These are phyloP conservation scores for Taurulus bubalis DNA, from an alignment of 2,113 vertebrate genomes.

Conservation along the genomic window DNA sequence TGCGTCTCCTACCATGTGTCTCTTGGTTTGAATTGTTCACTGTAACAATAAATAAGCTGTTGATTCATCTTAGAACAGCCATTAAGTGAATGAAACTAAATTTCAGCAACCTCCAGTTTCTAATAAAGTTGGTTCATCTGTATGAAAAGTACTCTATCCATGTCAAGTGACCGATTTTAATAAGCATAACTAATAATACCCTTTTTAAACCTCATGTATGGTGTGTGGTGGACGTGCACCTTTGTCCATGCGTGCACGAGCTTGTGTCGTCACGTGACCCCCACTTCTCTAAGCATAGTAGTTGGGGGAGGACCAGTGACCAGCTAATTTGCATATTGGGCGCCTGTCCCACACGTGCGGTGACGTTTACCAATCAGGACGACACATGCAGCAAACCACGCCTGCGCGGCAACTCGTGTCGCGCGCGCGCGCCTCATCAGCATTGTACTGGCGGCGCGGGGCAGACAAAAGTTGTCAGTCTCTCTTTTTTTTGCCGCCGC, in stretches of 20 bases:
- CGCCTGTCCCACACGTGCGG: slow-evolving; percentile 33
- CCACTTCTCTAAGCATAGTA: neutral
- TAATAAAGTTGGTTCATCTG: no score
- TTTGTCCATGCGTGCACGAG: neutral
- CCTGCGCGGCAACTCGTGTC: slow-evolving; percentile 70
- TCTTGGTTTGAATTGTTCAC: slow-evolving; percentile 12
- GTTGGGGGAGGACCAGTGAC: neutral
- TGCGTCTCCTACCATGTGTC: slow-evolving; percentile 2
- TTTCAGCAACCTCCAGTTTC: no score
- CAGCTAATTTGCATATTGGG: slow-evolving; percentile 56
- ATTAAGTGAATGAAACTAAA: neutral
- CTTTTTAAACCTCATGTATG: neutral
- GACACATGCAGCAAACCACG: slow-evolving; percentile 28
- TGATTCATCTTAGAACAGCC: neutral
- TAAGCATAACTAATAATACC: neutral
- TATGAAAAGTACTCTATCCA: neutral
- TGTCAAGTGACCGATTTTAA: neutral
- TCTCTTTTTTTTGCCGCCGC: neutral
- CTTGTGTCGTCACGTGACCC: neutral
- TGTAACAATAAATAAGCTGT: neutral
- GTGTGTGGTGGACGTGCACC: neutral
- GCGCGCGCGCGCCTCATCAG: slow-evolving; percentile 45
- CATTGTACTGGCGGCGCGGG: neutral
- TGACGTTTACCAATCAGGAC: slow-evolving; percentile 64
- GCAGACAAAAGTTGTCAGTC: slow-evolving; percentile 10